These are phyloP conservation scores for Microcebus griseorufus DNA, from an alignment of 2,113 vertebrate species.

Conservation along the genomic window DNA sequence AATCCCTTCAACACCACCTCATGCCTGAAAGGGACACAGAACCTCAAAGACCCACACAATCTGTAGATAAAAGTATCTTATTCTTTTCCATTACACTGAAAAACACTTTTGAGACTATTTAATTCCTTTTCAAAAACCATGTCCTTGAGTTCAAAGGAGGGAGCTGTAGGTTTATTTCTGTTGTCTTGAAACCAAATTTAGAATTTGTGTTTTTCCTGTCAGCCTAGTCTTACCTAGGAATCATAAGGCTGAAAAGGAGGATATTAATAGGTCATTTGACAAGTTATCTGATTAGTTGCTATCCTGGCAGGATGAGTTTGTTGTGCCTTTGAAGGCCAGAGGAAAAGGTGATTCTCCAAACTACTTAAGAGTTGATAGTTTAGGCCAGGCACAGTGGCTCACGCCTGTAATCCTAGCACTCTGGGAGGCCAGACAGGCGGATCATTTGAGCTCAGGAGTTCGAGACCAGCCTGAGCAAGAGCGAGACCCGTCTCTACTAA, in stretches of 20 bases:
- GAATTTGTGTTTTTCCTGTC: not conserved
- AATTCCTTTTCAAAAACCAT: not conserved
- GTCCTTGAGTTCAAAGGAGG: slow-evolving; percentile 7
- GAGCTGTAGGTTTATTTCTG: not conserved
- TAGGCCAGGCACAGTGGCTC: too few relatives aligned
- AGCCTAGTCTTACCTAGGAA: slow-evolving; percentile 8
- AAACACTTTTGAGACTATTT: slow-evolving; percentile 7
- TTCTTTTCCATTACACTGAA: slow-evolving; percentile 16
- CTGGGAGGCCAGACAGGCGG: too few relatives aligned
- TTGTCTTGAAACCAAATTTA: slow-evolving; percentile 39
- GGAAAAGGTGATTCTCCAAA: not conserved
- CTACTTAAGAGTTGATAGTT: not conserved
- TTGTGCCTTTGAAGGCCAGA: not conserved
- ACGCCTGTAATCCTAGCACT: too few relatives aligned
- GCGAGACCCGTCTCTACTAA: too few relatives aligned
- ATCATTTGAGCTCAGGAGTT: too few relatives aligned
- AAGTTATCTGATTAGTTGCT: slow-evolving; percentile 14
- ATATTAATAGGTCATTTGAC: not conserved
- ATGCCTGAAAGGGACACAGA: not conserved
- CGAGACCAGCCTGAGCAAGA: too few relatives aligned
- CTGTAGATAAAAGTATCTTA: not conserved
- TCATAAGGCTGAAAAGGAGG: not conserved
- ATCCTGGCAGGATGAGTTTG: slow-evolving; percentile 25
- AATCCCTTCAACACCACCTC: not conserved
- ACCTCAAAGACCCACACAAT: not conserved